Conservation (phyloP, 2,888 invertebrate species). For the Drosophila buzzatii region DNA sequence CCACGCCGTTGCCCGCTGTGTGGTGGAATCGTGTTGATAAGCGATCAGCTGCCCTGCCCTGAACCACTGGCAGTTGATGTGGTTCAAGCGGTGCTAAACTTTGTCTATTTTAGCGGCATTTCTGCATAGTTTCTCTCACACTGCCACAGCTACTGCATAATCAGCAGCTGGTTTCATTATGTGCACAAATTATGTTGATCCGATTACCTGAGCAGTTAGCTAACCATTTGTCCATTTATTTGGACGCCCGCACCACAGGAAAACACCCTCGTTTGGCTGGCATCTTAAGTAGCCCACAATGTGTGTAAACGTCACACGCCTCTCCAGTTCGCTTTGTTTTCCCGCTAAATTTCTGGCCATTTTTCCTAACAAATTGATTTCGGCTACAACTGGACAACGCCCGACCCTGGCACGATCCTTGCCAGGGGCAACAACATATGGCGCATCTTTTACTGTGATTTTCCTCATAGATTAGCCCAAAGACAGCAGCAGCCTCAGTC, state of each 20-base stretch:
- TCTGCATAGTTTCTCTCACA: slow-evolving; percentile 42
- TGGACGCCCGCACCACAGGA: slow-evolving; percentile 43
- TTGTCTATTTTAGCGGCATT: slow-evolving; percentile 38
- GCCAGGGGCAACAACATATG: slow-evolving; percentile 49
- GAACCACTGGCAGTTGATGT: slow-evolving; percentile 37
- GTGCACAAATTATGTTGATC: slow-evolving; percentile 81
- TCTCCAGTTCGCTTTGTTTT: slow-evolving; percentile 65
- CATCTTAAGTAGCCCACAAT: slow-evolving; percentile 67
- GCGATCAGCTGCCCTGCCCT: slow-evolving; percentile 54
- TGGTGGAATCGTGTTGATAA: slow-evolving; percentile 66
- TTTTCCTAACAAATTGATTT: slow-evolving; percentile 72
- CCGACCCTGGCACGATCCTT: slow-evolving; percentile 39
- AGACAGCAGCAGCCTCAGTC: slow-evolving; percentile 10
- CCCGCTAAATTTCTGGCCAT: slow-evolving; percentile 57
- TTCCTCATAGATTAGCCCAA: slow-evolving; percentile 71
- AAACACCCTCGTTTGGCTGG: slow-evolving; percentile 59
- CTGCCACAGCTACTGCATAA: slow-evolving; percentile 1
- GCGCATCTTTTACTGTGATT: slow-evolving; percentile 67
- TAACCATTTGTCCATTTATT: slow-evolving; percentile 44
- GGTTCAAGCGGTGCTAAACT: slow-evolving; percentile 49
- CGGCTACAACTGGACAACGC: slow-evolving; percentile 61
- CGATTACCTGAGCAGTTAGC: slow-evolving; percentile 75
- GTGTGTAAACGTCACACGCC: slow-evolving; percentile 82
- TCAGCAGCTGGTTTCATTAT: slow-evolving; percentile 52
- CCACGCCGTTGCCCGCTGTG: slow-evolving; percentile 29